Percentiles rank a stretch among this genome's conserved stretches.
phyloP scores from a whole-genome alignment of 37 sponge, comb jelly and placozoan genomes.

The Spongilla lacustris region DNA sequence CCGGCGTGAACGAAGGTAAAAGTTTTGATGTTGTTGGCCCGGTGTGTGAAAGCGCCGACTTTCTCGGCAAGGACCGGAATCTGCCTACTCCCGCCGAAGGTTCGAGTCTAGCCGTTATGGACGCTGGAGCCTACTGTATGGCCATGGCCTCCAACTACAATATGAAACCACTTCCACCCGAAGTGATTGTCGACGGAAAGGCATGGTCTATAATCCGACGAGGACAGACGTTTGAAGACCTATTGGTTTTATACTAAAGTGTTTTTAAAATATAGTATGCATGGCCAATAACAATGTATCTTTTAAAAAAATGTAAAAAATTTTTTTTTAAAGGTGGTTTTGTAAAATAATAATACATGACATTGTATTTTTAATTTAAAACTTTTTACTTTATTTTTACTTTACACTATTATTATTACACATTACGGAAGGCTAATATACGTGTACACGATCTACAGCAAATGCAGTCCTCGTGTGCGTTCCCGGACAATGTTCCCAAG shows the following conservation, averaged over 20 bases:
- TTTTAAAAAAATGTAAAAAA: no score
- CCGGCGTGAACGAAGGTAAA: not conserved
- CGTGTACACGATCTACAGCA: no score
- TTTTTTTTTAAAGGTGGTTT: no score
- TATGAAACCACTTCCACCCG: not conserved
- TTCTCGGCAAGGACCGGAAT: not conserved
- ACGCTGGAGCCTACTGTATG: slow-evolving; percentile 10
- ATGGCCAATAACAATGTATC: no score
- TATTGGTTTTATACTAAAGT: not conserved
- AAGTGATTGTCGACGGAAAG: not conserved
- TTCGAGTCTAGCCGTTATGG: not conserved
- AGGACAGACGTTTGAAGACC: not conserved
- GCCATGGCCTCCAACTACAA: slow-evolving; percentile 13
- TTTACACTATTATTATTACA: no score
- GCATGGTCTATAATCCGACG: not conserved
- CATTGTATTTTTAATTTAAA: no score
- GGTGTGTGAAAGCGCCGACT: slow-evolving; percentile 15
- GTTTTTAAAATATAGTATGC: no score
- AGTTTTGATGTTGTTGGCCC: slow-evolving; percentile 15
- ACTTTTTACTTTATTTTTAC: no score
- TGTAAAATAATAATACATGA: no score
- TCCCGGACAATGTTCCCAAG: no score
- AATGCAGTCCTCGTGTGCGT: no score
- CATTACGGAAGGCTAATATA: no score
- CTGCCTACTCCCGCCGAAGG: not conserved